Evolutionary conservation across 2,113 vertebrate genomes (phyloP).

Genomic region (Malurus alboscapulatus): DNA sequence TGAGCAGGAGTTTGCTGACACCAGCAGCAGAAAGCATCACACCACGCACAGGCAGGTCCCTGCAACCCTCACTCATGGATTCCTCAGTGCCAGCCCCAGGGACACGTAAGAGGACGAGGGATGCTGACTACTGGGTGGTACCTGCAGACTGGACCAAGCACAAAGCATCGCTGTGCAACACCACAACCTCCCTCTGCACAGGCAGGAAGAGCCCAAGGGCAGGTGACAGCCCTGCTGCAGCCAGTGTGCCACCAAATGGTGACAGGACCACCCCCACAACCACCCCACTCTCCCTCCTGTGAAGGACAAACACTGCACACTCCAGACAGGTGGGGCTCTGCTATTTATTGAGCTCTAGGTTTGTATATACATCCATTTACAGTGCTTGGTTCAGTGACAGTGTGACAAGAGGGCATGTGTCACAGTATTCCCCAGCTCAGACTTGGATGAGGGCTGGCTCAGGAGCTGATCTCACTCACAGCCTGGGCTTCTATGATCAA

Average conservation of each 20-base stretch:
- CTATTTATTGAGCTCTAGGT: slow-evolving; percentile 49
- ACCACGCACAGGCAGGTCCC: not conserved
- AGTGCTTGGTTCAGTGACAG: not conserved
- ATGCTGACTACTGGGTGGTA: not conserved
- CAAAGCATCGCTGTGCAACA: not conserved
- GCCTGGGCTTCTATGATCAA: not conserved
- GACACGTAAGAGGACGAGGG: fast-evolving
- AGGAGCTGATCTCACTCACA: not conserved
- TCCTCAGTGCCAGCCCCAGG: not conserved
- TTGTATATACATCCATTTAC: slow-evolving; percentile 28
- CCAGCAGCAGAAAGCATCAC: not conserved
- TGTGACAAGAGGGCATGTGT: not conserved
- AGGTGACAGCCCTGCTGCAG: not conserved
- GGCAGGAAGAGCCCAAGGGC: not conserved
- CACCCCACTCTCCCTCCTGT: not conserved
- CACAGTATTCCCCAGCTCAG: not conserved
- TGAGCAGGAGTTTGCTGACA: not conserved
- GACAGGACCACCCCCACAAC: not conserved
- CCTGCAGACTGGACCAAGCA: not conserved
- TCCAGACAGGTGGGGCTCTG: not conserved
- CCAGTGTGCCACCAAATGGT: not conserved
- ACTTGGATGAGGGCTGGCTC: not conserved
- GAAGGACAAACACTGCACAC: not conserved
- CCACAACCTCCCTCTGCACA: not conserved
- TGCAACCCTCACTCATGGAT: fast-evolving